Conservation (phyloP, 2,888 invertebrate species). For the Nomada lathburiana region DNA sequence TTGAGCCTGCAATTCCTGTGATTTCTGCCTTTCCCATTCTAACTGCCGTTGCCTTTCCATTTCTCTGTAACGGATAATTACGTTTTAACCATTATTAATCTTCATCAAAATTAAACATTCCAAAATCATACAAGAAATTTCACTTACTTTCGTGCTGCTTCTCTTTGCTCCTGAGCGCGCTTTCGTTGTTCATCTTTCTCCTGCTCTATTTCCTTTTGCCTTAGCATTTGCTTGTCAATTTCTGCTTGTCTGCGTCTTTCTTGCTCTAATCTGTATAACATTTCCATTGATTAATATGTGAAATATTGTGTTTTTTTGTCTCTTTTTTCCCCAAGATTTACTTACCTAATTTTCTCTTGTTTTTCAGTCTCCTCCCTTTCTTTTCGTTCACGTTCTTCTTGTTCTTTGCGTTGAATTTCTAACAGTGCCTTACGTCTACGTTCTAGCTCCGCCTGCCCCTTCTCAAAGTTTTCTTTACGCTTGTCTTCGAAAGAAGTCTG, state of each 20-base stretch:
- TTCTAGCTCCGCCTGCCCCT: constrained; percentile 98
- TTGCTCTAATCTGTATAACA: constrained; percentile 85
- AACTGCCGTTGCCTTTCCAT: constrained; percentile 97
- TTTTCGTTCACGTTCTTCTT: constrained; percentile 96
- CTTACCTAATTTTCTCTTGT: constrained; percentile 90
- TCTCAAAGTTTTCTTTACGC: constrained; percentile 98
- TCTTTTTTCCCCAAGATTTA: not conserved
- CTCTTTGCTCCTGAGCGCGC: constrained; percentile 91
- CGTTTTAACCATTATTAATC: constrained; percentile 20
- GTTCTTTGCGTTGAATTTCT: constrained; percentile 95
- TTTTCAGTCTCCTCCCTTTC: constrained; percentile 96
- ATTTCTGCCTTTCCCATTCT: constrained; percentile 97
- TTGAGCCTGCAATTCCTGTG: constrained; percentile 93
- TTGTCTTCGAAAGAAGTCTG: constrained; percentile 96
- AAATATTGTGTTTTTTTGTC: not conserved
- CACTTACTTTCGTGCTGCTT: constrained; percentile 90
- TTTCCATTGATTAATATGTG: not conserved
- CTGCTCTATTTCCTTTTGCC: constrained; percentile 91
- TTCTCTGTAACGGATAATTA: constrained; percentile 86
- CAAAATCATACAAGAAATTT: not conserved
- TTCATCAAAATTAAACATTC: not conserved
- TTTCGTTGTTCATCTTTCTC: constrained; percentile 92
- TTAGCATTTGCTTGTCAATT: constrained; percentile 91
- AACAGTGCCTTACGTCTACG: constrained; percentile 94
- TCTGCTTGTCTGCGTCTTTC: constrained; percentile 95